A percentile compares a stretch with the other conserved stretches of the same genome.
phyloP scores from a whole-genome alignment of 1,140 invertebrate genomes.

The Tetragnatha versicolor region DNA sequence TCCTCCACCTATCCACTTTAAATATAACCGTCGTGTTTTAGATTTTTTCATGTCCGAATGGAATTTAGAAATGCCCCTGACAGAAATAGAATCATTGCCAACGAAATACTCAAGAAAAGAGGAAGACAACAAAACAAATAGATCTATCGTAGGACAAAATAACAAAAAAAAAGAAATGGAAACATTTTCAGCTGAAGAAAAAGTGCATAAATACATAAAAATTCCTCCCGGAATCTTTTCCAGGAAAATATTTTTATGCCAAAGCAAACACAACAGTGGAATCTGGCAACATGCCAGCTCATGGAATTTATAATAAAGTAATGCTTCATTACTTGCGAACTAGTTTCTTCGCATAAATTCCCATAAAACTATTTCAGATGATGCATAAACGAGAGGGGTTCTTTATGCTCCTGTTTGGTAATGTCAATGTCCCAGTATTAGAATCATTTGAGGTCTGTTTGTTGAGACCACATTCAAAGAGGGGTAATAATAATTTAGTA shows the following conservation, averaged over 20 bases:
- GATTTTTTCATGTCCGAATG: background rate
- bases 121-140: background rate
- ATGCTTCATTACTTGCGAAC: slow-evolving; percentile 39
- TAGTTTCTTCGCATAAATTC: slow-evolving; percentile 30
- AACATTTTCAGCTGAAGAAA: slow-evolving; percentile 8
- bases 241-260: slow-evolving; percentile 20
- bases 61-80: background rate
- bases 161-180: background rate
- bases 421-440: background rate
- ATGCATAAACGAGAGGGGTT: slow-evolving; percentile 16
- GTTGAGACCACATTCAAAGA: too few species aligned
- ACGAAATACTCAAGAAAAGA: background rate
- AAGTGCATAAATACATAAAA: slow-evolving; percentile 39
- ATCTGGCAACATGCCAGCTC: slow-evolving; percentile 16
- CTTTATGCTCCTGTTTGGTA: background rate
- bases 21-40: slow-evolving; percentile 2
- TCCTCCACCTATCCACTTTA: background rate
- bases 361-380: slow-evolving; percentile 29
- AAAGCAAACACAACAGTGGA: slow-evolving; percentile 37
- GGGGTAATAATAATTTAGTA: too few species aligned
- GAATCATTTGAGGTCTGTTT: too few species aligned
- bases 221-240: background rate
- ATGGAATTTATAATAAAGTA: slow-evolving; percentile 45
- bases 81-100: slow-evolving; percentile 31
- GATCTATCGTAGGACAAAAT: background rate